Evolutionary conservation across 2,113 vertebrate genomes (phyloP).

Genomic region (Trogon melanurus): DNA sequence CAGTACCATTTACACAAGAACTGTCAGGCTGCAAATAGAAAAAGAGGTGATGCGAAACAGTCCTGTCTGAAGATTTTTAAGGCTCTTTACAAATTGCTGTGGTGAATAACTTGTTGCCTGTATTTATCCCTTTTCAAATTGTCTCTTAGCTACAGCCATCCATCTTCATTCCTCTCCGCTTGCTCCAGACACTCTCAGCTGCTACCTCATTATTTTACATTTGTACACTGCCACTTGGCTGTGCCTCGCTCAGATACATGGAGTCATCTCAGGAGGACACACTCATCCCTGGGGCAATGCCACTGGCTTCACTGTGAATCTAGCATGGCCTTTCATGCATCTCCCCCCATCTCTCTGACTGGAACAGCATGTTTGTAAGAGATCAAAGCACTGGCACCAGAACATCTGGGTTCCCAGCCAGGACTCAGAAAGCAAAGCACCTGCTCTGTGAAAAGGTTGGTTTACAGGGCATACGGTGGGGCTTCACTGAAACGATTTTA

Average conservation of each 20-base stretch:
- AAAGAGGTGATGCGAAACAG: slow-evolving; percentile 73
- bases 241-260: neutral
- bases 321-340: neutral
- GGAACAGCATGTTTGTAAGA: neutral
- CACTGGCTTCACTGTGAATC: neutral
- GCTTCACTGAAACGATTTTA: neutral
- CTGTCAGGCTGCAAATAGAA: slow-evolving; percentile 69
- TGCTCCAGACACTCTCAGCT: slow-evolving; percentile 51
- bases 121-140: slow-evolving; percentile 82
- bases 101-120: slow-evolving; percentile 80
- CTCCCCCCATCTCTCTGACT: neutral
- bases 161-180: slow-evolving; percentile 76
- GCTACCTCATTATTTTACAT: slow-evolving; percentile 75
- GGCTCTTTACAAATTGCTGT: slow-evolving; percentile 77
- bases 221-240: slow-evolving; percentile 33
- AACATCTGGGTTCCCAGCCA: neutral
- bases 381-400: neutral
- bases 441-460: neutral
- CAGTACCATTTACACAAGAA: slow-evolving; percentile 60
- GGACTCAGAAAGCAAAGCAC: neutral
- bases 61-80: slow-evolving; percentile 77
- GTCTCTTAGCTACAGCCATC: slow-evolving; percentile 79
- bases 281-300: neutral
- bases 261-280: neutral
- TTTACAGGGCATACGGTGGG: fast-evolving